Conservation (phyloP, 64 coral and sea anemone species). For the Anthopleura sola region DNA sequence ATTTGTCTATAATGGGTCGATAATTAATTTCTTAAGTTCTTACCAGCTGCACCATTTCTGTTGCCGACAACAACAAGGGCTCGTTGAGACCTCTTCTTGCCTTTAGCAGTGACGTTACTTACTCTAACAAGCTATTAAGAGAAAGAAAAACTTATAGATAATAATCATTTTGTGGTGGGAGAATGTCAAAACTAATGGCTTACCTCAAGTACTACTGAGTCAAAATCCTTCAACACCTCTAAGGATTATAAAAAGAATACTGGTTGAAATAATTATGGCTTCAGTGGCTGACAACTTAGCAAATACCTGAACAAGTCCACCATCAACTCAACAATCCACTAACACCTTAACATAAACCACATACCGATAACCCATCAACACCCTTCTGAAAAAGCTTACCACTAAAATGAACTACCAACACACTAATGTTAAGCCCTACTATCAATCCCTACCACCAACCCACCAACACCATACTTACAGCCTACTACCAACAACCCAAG, state of each 20-base stretch:
- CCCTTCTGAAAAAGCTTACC: no score
- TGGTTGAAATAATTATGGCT: background rate
- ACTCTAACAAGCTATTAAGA: constrained; percentile 69
- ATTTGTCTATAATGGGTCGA: background rate
- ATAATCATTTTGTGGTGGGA: background rate
- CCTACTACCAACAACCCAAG: no score
- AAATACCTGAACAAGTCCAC: no score
- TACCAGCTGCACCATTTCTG: constrained; percentile 89
- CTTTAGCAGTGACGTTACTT: constrained; percentile 82
- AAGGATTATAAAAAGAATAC: background rate
- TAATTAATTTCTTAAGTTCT: background rate
- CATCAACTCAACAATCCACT: no score
- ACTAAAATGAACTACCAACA: no score
- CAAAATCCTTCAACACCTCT: constrained; percentile 74
- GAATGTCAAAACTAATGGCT: background rate
- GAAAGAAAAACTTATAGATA: background rate
- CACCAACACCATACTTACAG: no score
- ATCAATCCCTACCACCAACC: no score
- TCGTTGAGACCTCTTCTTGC: constrained; percentile 78
- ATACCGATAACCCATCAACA: no score
- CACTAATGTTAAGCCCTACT: no score
- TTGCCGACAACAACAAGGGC: constrained; percentile 94
- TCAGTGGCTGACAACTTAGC: no score
- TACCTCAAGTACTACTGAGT: constrained; percentile 88
- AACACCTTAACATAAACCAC: no score